Conservation (phyloP, 2,888 invertebrate genomes). For the Epinotia bilunana region DNA sequence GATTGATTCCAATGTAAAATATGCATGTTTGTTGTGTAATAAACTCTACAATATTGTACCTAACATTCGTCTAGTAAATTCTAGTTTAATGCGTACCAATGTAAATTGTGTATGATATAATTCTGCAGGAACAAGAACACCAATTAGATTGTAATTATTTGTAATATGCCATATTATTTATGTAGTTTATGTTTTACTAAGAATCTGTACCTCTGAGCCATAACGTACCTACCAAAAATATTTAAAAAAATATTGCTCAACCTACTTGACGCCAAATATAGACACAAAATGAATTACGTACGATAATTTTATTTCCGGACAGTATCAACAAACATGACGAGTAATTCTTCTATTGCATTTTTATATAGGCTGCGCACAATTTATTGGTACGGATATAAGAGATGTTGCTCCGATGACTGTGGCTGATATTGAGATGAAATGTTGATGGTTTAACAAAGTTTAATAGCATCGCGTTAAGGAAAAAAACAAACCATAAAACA, state of each 20-base stretch:
- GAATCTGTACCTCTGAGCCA: slow-evolving; percentile 42
- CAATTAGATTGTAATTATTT: slow-evolving; percentile 41
- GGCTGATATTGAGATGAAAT: slow-evolving; percentile 49
- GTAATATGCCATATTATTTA: slow-evolving; percentile 44
- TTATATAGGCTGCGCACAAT: slow-evolving; percentile 24
- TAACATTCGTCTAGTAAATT: slow-evolving; percentile 7
- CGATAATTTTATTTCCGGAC: slow-evolving; percentile 2
- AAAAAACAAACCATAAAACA: slow-evolving; percentile 17
- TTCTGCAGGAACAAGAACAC: slow-evolving; percentile 27
- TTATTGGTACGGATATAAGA: slow-evolving; percentile 43
- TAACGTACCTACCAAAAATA: slow-evolving; percentile 41
- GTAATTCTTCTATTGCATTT: slow-evolving; percentile 18
- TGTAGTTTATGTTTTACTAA: slow-evolving; percentile 39
- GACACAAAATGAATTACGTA: slow-evolving; percentile 8
- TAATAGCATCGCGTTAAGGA: slow-evolving; percentile 48
- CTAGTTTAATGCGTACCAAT: slow-evolving; percentile 30
- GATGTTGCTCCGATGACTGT: slow-evolving; percentile 50
- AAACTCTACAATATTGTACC: slow-evolving; percentile 33
- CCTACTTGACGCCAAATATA: slow-evolving; percentile 34
- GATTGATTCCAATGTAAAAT: slow-evolving; percentile 37
- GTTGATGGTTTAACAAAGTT: slow-evolving; percentile 50
- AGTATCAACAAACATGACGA: slow-evolving; percentile 16
- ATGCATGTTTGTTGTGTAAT: slow-evolving; percentile 22
- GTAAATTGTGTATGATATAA: slow-evolving; percentile 28
- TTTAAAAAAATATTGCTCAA: slow-evolving; percentile 39